phyloP scores from a whole-genome alignment of 1,140 invertebrate genomes.

The Diachasma alloeum region DNA sequence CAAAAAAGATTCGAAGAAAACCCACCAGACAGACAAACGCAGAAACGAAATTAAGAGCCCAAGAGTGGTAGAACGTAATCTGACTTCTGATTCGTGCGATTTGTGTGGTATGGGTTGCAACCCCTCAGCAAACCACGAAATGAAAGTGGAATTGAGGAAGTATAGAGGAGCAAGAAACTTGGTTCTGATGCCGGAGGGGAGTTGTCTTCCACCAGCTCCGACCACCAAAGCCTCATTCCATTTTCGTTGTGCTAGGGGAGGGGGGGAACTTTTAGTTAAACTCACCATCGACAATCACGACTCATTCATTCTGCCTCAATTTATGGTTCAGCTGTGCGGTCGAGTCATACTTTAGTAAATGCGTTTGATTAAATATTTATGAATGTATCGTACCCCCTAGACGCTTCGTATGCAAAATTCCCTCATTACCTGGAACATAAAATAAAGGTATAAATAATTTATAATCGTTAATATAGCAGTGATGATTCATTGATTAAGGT shows the following conservation, averaged over 20 bases:
- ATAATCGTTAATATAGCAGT: neutral
- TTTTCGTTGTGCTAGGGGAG: neutral
- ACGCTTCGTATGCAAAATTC: neutral
- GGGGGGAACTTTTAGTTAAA: constrained; percentile 7
- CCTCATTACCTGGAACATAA: neutral
- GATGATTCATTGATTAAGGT: neutral
- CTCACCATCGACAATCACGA: constrained; percentile 37
- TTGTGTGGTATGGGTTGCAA: neutral
- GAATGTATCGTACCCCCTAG: neutral
- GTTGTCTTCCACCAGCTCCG: neutral
- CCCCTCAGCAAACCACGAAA: neutral
- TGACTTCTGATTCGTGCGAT: constrained; percentile 1
- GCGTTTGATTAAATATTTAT: neutral
- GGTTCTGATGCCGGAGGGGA: neutral
- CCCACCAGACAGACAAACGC: neutral
- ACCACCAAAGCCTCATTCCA: neutral
- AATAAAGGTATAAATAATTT: neutral
- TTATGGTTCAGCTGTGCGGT: neutral
- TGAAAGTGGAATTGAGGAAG: constrained; percentile 10
- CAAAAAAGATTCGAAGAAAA: neutral
- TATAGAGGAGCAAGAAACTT: neutral
- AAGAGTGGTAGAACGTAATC: neutral
- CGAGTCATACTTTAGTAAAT: neutral
- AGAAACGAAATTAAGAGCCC: neutral
- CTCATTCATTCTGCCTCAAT: constrained; percentile 38